A percentile compares a stretch with the other conserved stretches of the same genome.
Evolutionary conservation across 2,888 invertebrate species (phyloP).

Genomic region (Pterobdella sp.): DNA sequence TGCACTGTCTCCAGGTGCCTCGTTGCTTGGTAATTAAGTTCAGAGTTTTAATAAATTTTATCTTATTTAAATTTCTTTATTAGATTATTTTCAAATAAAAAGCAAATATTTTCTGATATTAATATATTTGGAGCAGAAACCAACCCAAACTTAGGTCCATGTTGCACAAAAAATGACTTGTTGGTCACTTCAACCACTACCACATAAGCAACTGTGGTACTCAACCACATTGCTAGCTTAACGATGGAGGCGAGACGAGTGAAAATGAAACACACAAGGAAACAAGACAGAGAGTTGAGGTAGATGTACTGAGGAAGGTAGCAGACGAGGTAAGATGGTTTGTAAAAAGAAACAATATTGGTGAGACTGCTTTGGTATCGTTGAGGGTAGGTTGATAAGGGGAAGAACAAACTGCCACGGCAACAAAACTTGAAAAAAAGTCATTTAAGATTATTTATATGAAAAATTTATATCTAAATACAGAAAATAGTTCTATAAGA

Average conservation of each 20-base stretch:
- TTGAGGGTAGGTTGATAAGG: slow-evolving; percentile 32
- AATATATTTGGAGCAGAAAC: neutral
- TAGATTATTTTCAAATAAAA: neutral
- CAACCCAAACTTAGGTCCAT: slow-evolving; percentile 25
- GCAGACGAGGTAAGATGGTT: slow-evolving; percentile 59
- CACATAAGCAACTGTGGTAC: slow-evolving; percentile 70
- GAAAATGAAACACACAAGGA: slow-evolving; percentile 76
- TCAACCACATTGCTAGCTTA: slow-evolving; percentile 66
- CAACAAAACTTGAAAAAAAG: slow-evolving; percentile 46
- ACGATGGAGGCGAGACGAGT: slow-evolving; percentile 72
- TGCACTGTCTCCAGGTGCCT: slow-evolving; percentile 70
- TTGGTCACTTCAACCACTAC: slow-evolving; percentile 74
- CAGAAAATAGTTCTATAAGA: neutral
- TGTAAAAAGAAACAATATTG: slow-evolving; percentile 33
- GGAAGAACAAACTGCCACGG: slow-evolving; percentile 42
- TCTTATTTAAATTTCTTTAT: neutral
- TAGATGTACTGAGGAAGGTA: slow-evolving; percentile 74
- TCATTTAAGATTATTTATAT: neutral
- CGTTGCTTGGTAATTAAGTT: slow-evolving; percentile 39
- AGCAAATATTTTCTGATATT: neutral
- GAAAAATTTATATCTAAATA: neutral
- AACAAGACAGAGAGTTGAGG: slow-evolving; percentile 73
- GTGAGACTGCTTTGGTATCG: no score
- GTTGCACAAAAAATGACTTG: slow-evolving; percentile 52
- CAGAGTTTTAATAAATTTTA: neutral